Evolutionary conservation across 2,888 invertebrate species (phyloP).

Genomic region (Conomelus anceps): DNA sequence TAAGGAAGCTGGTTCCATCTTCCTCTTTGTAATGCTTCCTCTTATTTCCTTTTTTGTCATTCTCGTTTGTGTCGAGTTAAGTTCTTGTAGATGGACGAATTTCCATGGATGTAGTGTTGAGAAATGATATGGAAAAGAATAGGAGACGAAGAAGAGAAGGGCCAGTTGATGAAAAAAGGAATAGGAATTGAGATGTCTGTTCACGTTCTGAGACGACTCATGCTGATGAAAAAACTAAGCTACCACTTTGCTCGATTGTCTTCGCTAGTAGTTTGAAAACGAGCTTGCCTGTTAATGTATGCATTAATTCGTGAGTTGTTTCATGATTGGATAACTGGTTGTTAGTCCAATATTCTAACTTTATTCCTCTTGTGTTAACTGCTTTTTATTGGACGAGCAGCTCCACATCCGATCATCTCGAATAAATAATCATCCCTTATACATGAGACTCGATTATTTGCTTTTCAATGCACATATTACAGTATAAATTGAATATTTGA

Average conservation of each 20-base stretch:
- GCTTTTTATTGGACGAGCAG: neutral
- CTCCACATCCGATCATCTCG: neutral
- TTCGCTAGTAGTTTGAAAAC: neutral
- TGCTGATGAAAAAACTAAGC: neutral
- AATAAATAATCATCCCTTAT: neutral
- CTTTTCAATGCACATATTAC: neutral
- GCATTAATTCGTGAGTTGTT: neutral
- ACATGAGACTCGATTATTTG: neutral
- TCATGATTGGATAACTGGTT: neutral
- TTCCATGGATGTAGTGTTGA: neutral
- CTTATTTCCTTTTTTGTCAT: neutral
- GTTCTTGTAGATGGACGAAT: neutral
- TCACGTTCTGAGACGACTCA: neutral
- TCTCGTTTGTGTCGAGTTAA: neutral
- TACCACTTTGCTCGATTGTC: neutral
- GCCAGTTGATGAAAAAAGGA: neutral
- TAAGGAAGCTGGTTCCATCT: neutral
- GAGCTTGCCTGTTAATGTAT: neutral
- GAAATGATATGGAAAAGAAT: neutral
- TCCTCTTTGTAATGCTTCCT: neutral
- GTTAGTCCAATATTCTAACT: neutral
- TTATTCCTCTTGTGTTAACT: neutral
- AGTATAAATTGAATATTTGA: no score
- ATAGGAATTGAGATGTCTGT: neutral
- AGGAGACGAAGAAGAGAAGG: neutral